Evolutionary conservation across 23 tunicate species (phyloP).

Genomic region (Trididemnum miniatum): DNA sequence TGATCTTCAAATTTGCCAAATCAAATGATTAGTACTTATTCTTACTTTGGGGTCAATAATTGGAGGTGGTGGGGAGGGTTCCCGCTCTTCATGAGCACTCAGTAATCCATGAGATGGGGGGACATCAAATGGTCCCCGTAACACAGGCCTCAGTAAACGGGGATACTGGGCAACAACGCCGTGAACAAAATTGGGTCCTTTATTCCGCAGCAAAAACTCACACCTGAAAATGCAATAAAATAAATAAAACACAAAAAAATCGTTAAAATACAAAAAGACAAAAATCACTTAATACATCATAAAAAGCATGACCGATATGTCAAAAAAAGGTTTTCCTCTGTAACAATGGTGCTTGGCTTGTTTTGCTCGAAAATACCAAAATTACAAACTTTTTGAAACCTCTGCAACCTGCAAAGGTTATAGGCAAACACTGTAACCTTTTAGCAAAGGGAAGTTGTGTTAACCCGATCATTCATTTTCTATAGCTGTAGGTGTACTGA

Average conservation of each 20-base stretch:
- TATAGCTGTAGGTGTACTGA: too few relatives aligned
- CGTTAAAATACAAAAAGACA: background rate
- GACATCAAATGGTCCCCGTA: slow-evolving; percentile 46
- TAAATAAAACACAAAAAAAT: background rate
- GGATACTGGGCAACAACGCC: slow-evolving; percentile 37
- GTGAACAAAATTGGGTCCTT: slow-evolving; percentile 52
- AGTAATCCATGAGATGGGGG: slow-evolving; percentile 23
- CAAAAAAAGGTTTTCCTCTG: too few relatives aligned
- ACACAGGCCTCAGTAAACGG: slow-evolving; percentile 18
- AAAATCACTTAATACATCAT: too few relatives aligned
- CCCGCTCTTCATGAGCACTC: background rate
- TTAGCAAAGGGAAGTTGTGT: too few relatives aligned
- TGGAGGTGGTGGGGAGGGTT: slow-evolving; percentile 23
- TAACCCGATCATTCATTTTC: too few relatives aligned
- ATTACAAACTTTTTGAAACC: too few relatives aligned
- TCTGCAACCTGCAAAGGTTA: too few relatives aligned
- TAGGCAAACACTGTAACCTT: too few relatives aligned
- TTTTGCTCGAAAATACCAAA: too few relatives aligned
- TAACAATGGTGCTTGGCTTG: too few relatives aligned
- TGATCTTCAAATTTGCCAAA: background rate
- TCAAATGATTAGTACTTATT: background rate
- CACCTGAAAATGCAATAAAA: slow-evolving; percentile 35
- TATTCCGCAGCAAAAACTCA: slow-evolving; percentile 41
- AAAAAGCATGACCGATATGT: too few relatives aligned
- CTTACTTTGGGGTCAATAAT: slow-evolving; percentile 25